phyloP scores from a whole-genome alignment of 2,888 invertebrate species.

The Limnephilus auricula region DNA sequence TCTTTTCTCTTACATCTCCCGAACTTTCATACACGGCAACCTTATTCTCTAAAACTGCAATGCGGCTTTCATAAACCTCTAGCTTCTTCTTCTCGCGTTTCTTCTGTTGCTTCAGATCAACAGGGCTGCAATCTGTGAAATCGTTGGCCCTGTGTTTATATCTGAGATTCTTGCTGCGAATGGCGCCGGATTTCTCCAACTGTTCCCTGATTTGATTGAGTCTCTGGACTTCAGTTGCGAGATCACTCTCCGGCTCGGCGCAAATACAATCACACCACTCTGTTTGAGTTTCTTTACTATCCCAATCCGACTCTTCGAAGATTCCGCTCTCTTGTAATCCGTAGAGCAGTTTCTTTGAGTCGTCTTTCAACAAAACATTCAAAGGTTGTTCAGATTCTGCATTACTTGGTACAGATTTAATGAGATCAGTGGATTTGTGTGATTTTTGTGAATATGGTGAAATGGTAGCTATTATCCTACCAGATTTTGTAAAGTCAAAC shows the following conservation, averaged over 20 bases:
- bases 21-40: slow-evolving; percentile 82
- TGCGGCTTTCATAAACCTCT: slow-evolving; percentile 81
- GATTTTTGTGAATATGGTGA: slow-evolving; percentile 78
- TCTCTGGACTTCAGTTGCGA: slow-evolving; percentile 81
- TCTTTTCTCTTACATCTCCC: slow-evolving; percentile 80
- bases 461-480: slow-evolving; percentile 81
- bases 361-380: slow-evolving; percentile 74
- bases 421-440: slow-evolving; percentile 73
- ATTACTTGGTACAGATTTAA: slow-evolving; percentile 53
- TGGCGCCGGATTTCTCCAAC: slow-evolving; percentile 79
- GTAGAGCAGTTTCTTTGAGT: slow-evolving; percentile 75
- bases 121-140: slow-evolving; percentile 68
- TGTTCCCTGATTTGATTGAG: slow-evolving; percentile 81
- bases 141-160: slow-evolving; percentile 71
- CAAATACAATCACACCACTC: slow-evolving; percentile 77
- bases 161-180: slow-evolving; percentile 74
- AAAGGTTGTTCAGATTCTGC: slow-evolving; percentile 66
- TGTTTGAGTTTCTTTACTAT: slow-evolving; percentile 77
- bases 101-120: slow-evolving; percentile 53
- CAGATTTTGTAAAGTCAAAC: slow-evolving; percentile 67
- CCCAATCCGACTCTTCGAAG: slow-evolving; percentile 80
- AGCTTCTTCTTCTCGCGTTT: slow-evolving; percentile 75
- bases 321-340: slow-evolving; percentile 86
- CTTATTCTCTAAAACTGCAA: slow-evolving; percentile 81
- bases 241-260: slow-evolving; percentile 76